Evolutionary conservation across 1,140 invertebrate genomes (phyloP).

Genomic region (Bicyclus anynana): DNA sequence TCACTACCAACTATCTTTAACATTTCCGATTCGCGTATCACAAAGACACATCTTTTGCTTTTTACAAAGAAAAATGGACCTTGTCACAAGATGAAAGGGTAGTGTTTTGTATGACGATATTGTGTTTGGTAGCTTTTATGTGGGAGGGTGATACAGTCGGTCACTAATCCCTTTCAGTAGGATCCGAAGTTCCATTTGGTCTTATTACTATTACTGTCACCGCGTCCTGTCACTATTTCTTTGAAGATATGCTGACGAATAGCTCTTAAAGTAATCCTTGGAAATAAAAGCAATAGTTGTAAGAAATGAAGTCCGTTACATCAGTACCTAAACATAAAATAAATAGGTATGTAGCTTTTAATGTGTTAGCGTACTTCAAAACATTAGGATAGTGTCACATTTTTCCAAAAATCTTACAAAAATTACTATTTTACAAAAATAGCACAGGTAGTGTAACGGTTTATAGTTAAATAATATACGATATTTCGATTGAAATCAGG

Average conservation of each 20-base stretch:
- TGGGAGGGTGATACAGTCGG: conserved; percentile 12
- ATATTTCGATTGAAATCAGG: too few relatives aligned
- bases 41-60: conserved; percentile 15
- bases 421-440: too few relatives aligned
- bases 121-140: conserved; percentile 13
- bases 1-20: conserved; percentile 31
- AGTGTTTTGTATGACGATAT: conserved; percentile 7
- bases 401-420: too few relatives aligned
- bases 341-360: too few relatives aligned
- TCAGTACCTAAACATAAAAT: too few relatives aligned
- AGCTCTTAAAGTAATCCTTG: conserved; percentile 4
- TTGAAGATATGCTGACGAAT: conserved; percentile 28
- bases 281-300: background rate
- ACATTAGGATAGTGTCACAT: too few relatives aligned
- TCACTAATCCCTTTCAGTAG: conserved; percentile 34
- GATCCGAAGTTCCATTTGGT: conserved; percentile 42
- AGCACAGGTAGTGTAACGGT: too few relatives aligned
- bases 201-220: conserved; percentile 49
- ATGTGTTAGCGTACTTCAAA: too few relatives aligned
- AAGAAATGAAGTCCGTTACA: background rate
- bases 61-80: conserved; percentile 18
- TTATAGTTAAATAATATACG: too few relatives aligned
- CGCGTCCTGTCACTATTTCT: conserved; percentile 33
- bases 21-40: conserved; percentile 22
- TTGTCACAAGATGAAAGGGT: conserved; percentile 15